A percentile compares a stretch with the other conserved stretches of the same genome.
These are phyloP conservation scores for Itoplectis maculator DNA, from an alignment of 2,888 invertebrate genomes.

Conservation along the genomic window DNA sequence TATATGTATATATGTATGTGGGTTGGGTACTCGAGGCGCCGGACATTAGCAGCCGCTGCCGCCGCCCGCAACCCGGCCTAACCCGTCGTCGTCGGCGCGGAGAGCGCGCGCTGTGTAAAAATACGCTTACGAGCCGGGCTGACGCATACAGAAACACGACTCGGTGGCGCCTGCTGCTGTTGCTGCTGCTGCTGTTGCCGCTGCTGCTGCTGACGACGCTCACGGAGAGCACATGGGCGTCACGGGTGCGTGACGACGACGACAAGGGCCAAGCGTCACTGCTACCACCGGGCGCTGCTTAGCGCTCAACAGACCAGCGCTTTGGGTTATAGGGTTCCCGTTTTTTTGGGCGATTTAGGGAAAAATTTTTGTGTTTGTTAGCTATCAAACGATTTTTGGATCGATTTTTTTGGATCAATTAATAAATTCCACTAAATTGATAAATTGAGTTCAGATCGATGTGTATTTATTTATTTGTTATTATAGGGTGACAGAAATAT, in stretches of 20 bases:
- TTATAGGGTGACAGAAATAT: too few relatives aligned
- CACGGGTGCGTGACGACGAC: slow-evolving; percentile 81
- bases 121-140: slow-evolving; percentile 58
- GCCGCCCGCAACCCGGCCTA: not conserved
- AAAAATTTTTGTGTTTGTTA: too few relatives aligned
- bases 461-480: too few relatives aligned
- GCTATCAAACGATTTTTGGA: too few relatives aligned
- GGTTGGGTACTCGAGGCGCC: slow-evolving; percentile 33
- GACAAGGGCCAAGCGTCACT: slow-evolving; percentile 20
- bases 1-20: too few relatives aligned
- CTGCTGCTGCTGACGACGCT: too few relatives aligned
- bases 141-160: slow-evolving; percentile 68
- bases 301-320: not conserved
- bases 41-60: slow-evolving; percentile 18
- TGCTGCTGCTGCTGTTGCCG: slow-evolving; percentile 62
- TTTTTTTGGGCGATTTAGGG: too few relatives aligned
- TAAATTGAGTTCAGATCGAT: too few relatives aligned
- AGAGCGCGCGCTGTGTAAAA: slow-evolving; percentile 42
- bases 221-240: slow-evolving; percentile 70
- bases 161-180: slow-evolving; percentile 66
- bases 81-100: not conserved
- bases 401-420: too few relatives aligned
- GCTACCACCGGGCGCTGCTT: not conserved
- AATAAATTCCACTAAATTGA: too few relatives aligned
- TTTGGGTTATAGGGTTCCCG: too few relatives aligned